Conservation (phyloP, 2,888 invertebrate genomes). For the Andrena trimmerana region DNA sequence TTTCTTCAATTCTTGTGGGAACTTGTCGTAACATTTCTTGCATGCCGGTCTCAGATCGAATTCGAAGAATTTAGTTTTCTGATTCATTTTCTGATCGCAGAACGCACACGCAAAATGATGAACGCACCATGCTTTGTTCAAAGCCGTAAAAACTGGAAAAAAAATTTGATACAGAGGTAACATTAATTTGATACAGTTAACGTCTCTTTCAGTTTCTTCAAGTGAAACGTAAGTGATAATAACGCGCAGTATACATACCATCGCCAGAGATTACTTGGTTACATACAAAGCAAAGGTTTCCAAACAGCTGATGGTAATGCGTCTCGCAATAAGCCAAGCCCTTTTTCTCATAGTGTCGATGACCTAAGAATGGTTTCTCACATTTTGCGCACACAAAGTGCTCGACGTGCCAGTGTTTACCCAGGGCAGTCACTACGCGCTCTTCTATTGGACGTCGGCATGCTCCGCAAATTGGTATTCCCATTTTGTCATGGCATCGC, state of each 20-base stretch:
- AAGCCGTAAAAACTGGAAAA: conserved; percentile 95
- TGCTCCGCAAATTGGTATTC: conserved; percentile 99
- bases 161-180: conserved; percentile 6
- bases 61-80: conserved; percentile 99
- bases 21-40: conserved; percentile 98
- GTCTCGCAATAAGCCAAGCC: conserved; percentile 99
- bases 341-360: conserved; percentile 99
- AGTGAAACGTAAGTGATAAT: not conserved
- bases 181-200: not conserved
- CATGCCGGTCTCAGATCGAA: conserved; percentile 99
- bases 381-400: conserved; percentile 99
- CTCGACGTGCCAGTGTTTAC: conserved; percentile 99
- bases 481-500: conserved; percentile 99
- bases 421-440: conserved; percentile 98
- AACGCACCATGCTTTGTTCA: conserved; percentile 99
- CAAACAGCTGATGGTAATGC: conserved; percentile 99
- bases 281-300: conserved; percentile 99
- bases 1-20: conserved; percentile 97
- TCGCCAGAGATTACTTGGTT: conserved; percentile 99
- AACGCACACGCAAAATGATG: conserved; percentile 99
- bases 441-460: conserved; percentile 99
- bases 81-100: conserved; percentile 98
- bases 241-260: conserved; percentile 88
- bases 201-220: not conserved
- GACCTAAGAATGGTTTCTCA: conserved; percentile 99